Base-by-base conservation (phyloP, 2,888 invertebrate species). In the Nomada ruficornis region DNA sequence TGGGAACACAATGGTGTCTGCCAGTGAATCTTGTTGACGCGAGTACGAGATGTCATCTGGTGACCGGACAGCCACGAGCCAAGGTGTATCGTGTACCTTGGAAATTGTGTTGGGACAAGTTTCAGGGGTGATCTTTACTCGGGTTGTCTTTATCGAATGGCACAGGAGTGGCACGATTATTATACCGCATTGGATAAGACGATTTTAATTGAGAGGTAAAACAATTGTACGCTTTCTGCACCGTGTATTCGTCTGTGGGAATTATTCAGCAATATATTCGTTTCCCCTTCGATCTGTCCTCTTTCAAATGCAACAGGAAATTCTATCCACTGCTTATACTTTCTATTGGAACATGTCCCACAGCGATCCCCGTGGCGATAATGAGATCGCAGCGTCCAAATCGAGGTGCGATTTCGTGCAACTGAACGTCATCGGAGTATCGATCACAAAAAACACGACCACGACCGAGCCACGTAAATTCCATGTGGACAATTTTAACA, bases 401-500 rank as follows among this genome's bases (percentile, higher is more conserved):
- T 5, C 59, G 15, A 9, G 42, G 62, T n/a, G n/a, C n/a, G 62
- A 2, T 42, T 62, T 42, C 13, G n/a, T 2, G 2, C 62, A 10
- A n/a, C 3, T 20, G 11, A 44, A 11, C 15, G 62, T 13, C 62
- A 20, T n/a, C 42, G 11, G n/a, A 9, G 11, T 7, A 47, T 63
- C 20, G 62, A 64, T 63, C 20, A n/a, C 7, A 15, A 23, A 23
- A 7, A 18, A n/a, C 67, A 18, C 47, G 2, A 15, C 13, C 36
- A 36, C 23, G 11, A 9, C n/a, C 50, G 23, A 11, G 0, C 62
- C 26, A 15, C 52, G 65, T 50, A 67, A 67, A 65, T 57, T 59
- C 50, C 76, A 68, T 75, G 62, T 62, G 65, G 64, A 87, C 80
- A 80, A 80, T 87, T 83, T 80, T 55, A 47, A 20, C 74, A 76